Evolutionary conservation across 2,797 vertebrate species (phyloP), one percentile per base, ranked within the genome.

Genomic region (Melanotaenia parkinsoni): DNA sequence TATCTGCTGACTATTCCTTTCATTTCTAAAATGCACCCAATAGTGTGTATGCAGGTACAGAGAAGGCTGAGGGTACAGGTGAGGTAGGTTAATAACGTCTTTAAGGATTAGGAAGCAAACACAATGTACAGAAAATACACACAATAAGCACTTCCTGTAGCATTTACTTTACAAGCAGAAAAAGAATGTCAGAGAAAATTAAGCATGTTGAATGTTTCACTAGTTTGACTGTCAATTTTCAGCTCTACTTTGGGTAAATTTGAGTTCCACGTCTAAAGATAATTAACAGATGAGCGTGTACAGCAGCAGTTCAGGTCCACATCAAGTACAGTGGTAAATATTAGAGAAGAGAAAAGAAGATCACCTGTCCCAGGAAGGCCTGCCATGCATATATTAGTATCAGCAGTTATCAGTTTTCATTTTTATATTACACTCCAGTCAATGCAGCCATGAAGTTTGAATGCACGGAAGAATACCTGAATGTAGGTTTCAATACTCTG

Each of bases 81-180:
- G 92, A 93, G 92, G 91, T 92, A 93, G 91, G 87, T 85, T 75
- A 82, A 80, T 30, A 47, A 57, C 77, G 63, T 72, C 37, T 67
- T 57, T 3, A 66, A 64, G 61, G 54, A 43, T 28, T 30, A n/a
- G 62, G 58, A 65, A 59, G 43, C 51, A 71, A 80, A 79, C 54
- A 22, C 1, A 70, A 64, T 56, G 11, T 16, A 28, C 33, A 76
- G 47, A 60, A 79, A 63, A 73, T 45, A 76, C 57, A 43, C 67
- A 67, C 54, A 81, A 56, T 56, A 59, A 18, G 71, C 3, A 76
- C 33, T 60, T 65, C 28, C 64, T 80, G 53, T 58, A 67, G 73
- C 51, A 70, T 76, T 80, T 68, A 63, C 33, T 61, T 33, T 53
- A 59, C 11, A 30, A 68, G 61, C 2, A 51, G 62, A 63, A 73